Conservation (phyloP, 2,113 vertebrate species). For the Crocuta crocuta region DNA sequence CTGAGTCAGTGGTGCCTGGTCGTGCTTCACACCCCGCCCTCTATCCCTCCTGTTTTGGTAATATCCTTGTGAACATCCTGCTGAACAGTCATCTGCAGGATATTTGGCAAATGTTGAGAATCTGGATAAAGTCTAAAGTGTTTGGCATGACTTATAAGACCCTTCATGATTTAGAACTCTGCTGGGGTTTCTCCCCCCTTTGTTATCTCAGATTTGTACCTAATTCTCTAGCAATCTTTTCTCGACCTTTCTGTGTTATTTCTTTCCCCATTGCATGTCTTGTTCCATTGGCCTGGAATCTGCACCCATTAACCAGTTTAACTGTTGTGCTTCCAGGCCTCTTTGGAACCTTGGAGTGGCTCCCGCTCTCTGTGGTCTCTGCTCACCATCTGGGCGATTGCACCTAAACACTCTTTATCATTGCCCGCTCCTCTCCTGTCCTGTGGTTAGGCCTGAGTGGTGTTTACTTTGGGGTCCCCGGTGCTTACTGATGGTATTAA, state of each 20-base stretch:
- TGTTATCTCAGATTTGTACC: neutral
- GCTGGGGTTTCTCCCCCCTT: neutral
- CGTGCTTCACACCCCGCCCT: neutral
- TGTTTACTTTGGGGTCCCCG: neutral
- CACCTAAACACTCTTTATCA: accelerated
- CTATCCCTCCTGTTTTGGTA: neutral
- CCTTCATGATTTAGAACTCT: neutral
- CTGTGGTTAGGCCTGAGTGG: neutral
- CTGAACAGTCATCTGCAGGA: neutral
- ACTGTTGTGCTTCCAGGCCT: neutral
- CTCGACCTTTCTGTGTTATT: neutral
- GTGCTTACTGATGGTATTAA: neutral
- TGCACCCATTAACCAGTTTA: too few relatives aligned
- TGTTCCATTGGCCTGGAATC: neutral
- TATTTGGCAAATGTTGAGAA: neutral
- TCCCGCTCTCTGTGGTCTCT: neutral
- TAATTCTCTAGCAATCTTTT: neutral
- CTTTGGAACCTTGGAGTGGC: neutral
- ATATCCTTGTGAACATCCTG: too few relatives aligned
- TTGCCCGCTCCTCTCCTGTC: neutral
- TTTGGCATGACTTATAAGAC: neutral
- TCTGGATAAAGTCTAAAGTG: neutral
- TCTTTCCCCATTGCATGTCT: neutral
- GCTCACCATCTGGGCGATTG: neutral
- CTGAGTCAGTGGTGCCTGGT: neutral